These are phyloP conservation scores for Gastrophryne carolinensis DNA, from an alignment of 2,797 vertebrate genomes.

Conservation along the genomic window DNA sequence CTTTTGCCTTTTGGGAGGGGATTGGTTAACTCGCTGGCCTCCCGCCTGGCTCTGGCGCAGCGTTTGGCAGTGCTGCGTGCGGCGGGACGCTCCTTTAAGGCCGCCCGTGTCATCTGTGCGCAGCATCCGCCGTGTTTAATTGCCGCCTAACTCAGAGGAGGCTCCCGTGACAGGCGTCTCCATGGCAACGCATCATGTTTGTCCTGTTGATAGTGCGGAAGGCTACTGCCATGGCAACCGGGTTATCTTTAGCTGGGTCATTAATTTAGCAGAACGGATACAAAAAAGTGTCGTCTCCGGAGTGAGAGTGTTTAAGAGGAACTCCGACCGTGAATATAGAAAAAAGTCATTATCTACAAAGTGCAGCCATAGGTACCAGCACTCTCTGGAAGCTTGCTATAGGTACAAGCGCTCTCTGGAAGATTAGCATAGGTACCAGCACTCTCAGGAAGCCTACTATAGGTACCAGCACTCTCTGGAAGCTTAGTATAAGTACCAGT, in stretches of 20 bases:
- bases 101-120: neutral
- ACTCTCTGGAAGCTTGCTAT: no score
- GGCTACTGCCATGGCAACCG: constrained; percentile 59
- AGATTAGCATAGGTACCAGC: no score
- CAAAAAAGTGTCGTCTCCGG: neutral
- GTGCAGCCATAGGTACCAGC: no score
- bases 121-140: constrained; percentile 4
- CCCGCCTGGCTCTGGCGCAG: neutral
- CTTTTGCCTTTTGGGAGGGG: neutral
- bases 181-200: constrained; percentile 57
- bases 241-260: neutral
- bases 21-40: neutral
- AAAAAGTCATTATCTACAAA: no score
- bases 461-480: no score
- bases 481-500: no score
- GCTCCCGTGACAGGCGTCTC: constrained; percentile 55
- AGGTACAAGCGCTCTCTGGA: no score
- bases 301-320: neutral
- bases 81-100: neutral
- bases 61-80: neutral
- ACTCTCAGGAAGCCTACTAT: no score
- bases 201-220: constrained; percentile 48
- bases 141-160: constrained; percentile 15
- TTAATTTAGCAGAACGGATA: constrained; percentile 4
- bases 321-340: no score